Evolutionary conservation across 2,888 invertebrate species (phyloP).

Genomic region (Lithodes maja): DNA sequence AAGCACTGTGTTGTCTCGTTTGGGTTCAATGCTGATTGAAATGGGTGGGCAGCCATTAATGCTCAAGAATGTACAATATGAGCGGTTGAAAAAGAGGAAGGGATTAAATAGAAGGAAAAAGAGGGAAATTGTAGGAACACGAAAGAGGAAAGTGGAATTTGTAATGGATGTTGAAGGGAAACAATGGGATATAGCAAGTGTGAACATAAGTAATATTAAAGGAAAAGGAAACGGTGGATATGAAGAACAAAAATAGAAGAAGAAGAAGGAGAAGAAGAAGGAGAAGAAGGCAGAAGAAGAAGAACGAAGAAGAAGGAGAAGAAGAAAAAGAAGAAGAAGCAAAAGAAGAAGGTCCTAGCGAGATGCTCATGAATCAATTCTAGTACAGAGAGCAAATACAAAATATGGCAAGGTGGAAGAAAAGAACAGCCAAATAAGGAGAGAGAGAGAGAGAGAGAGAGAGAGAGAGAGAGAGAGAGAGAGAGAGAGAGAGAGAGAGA

Average conservation of each 20-base stretch:
- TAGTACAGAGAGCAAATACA: not conserved
- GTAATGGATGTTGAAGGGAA: not conserved
- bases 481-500: not conserved
- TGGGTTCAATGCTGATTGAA: no score
- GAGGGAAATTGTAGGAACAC: not conserved
- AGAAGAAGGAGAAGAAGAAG: not conserved
- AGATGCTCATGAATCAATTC: not conserved
- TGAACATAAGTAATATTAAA: not conserved
- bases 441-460: not conserved
- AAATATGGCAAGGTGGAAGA: not conserved
- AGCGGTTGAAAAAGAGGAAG: not conserved
- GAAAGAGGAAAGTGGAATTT: not conserved
- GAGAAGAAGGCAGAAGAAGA: not conserved
- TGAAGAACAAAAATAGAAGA: not conserved
- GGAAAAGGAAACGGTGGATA: not conserved
- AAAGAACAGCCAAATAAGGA: not conserved
- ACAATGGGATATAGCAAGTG: not conserved
- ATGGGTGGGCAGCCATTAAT: no score
- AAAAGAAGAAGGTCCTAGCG: not conserved
- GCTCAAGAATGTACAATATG: not conserved
- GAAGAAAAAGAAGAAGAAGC: not conserved
- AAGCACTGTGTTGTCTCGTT: no score
- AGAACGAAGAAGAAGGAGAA: not conserved
- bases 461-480: not conserved
- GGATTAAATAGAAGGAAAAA: not conserved